phyloP scores from a whole-genome alignment of 2,797 vertebrate species.

The Selene dorsalis region DNA sequence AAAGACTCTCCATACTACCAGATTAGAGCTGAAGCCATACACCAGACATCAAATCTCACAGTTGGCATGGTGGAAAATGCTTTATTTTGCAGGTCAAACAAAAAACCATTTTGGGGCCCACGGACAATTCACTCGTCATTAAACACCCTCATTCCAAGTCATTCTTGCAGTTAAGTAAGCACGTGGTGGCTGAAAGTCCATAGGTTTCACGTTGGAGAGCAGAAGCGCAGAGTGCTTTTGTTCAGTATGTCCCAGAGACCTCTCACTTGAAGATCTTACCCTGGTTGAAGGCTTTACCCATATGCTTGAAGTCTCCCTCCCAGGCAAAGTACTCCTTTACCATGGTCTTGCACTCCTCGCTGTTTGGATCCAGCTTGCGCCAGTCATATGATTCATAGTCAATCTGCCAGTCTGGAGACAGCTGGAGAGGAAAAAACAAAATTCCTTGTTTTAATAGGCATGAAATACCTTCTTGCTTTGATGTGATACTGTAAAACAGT shows the following conservation, averaged over 20 bases:
- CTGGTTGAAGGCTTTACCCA: conserved; percentile 91
- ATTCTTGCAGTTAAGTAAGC: conserved; percentile 71
- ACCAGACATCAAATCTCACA: conserved; percentile 54
- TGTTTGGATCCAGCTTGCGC: conserved; percentile 90
- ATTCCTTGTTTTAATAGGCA: background rate
- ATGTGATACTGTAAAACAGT: background rate
- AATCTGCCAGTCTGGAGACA: conserved; percentile 92
- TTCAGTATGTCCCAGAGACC: conserved; percentile 55
- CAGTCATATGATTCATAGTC: conserved; percentile 95
- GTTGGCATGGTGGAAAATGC: conserved; percentile 79
- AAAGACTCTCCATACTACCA: background rate
- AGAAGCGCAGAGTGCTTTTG: conserved; percentile 59
- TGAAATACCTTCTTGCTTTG: background rate
- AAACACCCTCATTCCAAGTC: conserved; percentile 70
- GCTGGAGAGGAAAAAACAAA: conserved; percentile 71
- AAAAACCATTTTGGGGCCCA: conserved; percentile 72
- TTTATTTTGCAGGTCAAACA: conserved; percentile 81
- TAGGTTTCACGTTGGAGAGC: conserved; percentile 63
- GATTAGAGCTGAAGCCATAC: conserved; percentile 11
- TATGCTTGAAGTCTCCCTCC: conserved; percentile 93
- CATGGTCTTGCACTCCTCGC: conserved; percentile 90
- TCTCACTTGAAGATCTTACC: conserved; percentile 94
- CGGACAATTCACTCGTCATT: conserved; percentile 70
- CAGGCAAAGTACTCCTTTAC: conserved; percentile 94
- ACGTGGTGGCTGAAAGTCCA: conserved; percentile 75